A percentile compares a stretch with the other conserved stretches of the same genome.
Conservation (phyloP, 37 sponge, comb jelly and placozoan genomes). For the Ephydatia muelleri region DNA sequence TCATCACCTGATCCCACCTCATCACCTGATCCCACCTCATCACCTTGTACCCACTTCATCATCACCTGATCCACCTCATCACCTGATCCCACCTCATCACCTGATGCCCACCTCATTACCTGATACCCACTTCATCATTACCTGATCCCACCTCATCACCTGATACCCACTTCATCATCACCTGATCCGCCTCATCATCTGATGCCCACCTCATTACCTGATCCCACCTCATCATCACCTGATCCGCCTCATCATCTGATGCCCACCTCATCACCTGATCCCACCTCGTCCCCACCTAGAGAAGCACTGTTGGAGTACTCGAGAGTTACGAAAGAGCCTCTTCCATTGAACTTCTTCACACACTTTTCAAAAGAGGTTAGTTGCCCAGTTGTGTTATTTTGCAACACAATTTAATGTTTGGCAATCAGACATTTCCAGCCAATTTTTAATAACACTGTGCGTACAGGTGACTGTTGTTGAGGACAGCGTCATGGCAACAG, state of each 20-base stretch:
- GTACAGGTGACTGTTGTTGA: not conserved
- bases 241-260: not conserved
- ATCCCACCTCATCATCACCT: not conserved
- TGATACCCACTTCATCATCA: not conserved
- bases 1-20: too few relatives aligned
- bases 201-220: not conserved
- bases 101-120: not conserved
- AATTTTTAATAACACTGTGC: too few relatives aligned
- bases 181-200: not conserved
- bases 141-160: not conserved
- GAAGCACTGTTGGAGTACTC: not conserved
- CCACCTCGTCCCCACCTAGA: not conserved
- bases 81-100: not conserved
- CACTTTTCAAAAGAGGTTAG: not conserved
- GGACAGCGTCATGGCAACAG: not conserved
- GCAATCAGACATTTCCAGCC: not conserved
- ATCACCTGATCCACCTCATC: not conserved
- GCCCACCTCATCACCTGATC: not conserved
- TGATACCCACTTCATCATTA: too few relatives aligned
- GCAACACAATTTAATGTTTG: not conserved
- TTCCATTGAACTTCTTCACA: not conserved
- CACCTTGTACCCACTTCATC: too few relatives aligned
- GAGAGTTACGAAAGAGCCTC: not conserved
- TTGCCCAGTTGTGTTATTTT: not conserved
- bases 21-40: too few relatives aligned